Evolutionary conservation across 2,797 vertebrate species (phyloP), one percentile per base, ranked within the genome.

Genomic region (Mycteria americana): DNA sequence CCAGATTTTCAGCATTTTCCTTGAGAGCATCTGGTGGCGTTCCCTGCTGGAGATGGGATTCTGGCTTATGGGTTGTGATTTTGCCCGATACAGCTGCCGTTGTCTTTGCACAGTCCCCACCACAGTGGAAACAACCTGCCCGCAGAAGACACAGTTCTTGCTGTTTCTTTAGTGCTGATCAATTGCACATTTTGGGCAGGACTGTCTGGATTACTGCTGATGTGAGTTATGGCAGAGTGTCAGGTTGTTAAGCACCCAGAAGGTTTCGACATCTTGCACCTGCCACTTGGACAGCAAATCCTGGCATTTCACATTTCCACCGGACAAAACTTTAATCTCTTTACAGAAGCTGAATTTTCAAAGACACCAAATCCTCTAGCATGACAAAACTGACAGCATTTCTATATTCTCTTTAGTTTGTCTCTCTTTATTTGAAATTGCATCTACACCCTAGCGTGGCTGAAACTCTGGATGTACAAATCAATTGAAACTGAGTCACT

Each of bases 401-500:
- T 72, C 78, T 48, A 54, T 7, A n/a, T 9, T 85, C 60, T 35
- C 53, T 89, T 87, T 30, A 33, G 48, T 77, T 93, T 77, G 18
- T 25, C 62, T 65, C 62, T 50, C 48, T 85, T 59, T 23, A 45
- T 91, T 91, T 93, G 62, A 89, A 85, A 93, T 30, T 31, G 39
- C 84, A 57, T 57, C 45, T 92, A 73, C 50, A 83, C 31, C 37
- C 48, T 25, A 50, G 64, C 7, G 7, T 72, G 75, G 86, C 75
- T 91, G 80, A 87, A 96, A 87, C 70, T 59, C 60, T 87, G 94
- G 69, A 75, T 41, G 80, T 59, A 85, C 63, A 91, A 80, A 95
- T 94, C 90, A 87, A 89, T 68, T 68, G 88, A 87, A 93, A 95
- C 65, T 85, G 90, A 95, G 90, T 95, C 96, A 96, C 88, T 59